Evolutionary conservation across 2,113 vertebrate genomes (phyloP).

Genomic region (Sorex araneus): DNA sequence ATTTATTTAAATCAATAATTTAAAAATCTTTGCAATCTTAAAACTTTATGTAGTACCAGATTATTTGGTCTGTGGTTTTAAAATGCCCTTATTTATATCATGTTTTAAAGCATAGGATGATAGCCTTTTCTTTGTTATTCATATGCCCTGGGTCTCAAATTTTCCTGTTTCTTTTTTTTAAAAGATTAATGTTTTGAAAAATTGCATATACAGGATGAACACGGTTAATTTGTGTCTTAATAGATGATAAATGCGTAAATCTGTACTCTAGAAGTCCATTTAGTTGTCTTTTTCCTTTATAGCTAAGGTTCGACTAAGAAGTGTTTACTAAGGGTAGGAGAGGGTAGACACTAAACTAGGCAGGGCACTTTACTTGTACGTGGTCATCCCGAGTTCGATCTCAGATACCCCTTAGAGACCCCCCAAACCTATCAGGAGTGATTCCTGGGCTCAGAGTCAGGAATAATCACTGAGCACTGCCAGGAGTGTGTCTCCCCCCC

Average conservation of each 20-base stretch:
- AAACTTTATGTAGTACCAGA: background rate
- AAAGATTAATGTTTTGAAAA: constrained; percentile 52
- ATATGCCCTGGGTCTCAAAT: background rate
- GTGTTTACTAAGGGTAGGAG: too few species aligned
- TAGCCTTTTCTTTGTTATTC: constrained; percentile 34
- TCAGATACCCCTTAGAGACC: too few species aligned
- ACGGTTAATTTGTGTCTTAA: constrained; percentile 51
- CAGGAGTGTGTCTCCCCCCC: too few species aligned
- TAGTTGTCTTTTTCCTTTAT: background rate
- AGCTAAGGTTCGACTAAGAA: background rate
- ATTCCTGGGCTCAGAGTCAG: too few species aligned
- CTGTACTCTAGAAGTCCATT: constrained; percentile 41
- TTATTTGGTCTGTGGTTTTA: constrained; percentile 6
- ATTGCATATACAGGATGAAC: background rate
- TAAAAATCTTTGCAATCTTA: background rate
- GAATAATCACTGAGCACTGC: too few species aligned
- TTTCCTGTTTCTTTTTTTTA: too few species aligned
- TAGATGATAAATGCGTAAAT: background rate
- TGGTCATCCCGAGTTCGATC: too few species aligned
- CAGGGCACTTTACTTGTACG: too few species aligned
- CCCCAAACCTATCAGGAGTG: too few species aligned
- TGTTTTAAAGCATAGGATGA: constrained; percentile 30
- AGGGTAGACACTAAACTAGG: too few species aligned
- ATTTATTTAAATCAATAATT: constrained; percentile 57
- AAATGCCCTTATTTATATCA: constrained; percentile 16